These are phyloP conservation scores for Pogonocherus hispidulus DNA, from an alignment of 2,888 invertebrate genomes.

Conservation along the genomic window DNA sequence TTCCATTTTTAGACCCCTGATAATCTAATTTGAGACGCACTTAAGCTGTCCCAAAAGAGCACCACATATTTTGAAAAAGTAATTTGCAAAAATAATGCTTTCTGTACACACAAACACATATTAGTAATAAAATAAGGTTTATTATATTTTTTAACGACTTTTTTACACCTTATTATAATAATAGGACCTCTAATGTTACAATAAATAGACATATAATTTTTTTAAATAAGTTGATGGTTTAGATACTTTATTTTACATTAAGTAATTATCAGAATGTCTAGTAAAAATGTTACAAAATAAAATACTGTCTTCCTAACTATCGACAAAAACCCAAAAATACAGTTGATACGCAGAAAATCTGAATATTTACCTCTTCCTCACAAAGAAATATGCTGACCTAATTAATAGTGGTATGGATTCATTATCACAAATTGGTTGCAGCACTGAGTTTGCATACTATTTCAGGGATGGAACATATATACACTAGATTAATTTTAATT, in stretches of 20 bases:
- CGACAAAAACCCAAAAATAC: slow-evolving; percentile 7
- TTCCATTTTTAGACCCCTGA: slow-evolving; percentile 41
- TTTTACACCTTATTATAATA: slow-evolving; percentile 29
- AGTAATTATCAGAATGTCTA: slow-evolving; percentile 21
- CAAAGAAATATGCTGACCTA: too few species aligned
- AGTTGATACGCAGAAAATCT: not conserved
- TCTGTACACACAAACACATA: slow-evolving; percentile 50
- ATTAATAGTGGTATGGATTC: too few species aligned
- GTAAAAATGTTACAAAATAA: slow-evolving; percentile 18
- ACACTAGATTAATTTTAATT: too few species aligned
- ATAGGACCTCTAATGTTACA: slow-evolving; percentile 32
- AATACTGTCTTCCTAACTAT: slow-evolving; percentile 27
- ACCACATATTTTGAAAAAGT: slow-evolving; percentile 44
- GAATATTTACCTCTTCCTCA: slow-evolving; percentile 8
- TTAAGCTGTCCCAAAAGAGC: slow-evolving; percentile 35
- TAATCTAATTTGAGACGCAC: slow-evolving; percentile 19
- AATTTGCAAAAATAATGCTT: slow-evolving; percentile 57
- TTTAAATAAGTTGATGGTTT: slow-evolving; percentile 35
- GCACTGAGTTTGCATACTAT: too few species aligned
- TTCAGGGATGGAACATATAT: too few species aligned
- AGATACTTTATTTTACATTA: slow-evolving; percentile 24
- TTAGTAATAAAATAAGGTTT: slow-evolving; percentile 51
- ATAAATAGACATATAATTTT: slow-evolving; percentile 35
- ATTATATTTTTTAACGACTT: slow-evolving; percentile 19
- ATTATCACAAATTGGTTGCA: too few species aligned